Conservation (phyloP, 2,888 invertebrate species). For the Chymomyza fuscimana region DNA sequence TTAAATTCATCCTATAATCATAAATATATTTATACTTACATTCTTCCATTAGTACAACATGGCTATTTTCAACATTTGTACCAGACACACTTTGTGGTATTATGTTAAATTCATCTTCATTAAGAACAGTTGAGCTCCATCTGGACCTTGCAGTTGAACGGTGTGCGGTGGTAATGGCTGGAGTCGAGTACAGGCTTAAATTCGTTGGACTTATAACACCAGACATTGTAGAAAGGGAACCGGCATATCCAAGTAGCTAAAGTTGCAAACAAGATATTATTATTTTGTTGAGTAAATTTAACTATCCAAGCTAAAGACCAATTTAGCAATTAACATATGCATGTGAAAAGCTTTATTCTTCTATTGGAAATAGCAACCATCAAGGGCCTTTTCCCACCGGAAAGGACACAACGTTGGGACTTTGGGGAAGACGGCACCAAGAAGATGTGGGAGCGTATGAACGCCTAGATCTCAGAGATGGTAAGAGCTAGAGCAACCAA, state of each 20-base stretch:
- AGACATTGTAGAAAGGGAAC: constrained; percentile 89
- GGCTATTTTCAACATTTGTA: constrained; percentile 83
- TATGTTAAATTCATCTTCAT: constrained; percentile 97
- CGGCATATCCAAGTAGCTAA: constrained; percentile 95
- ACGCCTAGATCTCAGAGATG: no score
- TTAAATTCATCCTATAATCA: not conserved
- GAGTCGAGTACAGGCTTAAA: constrained; percentile 90
- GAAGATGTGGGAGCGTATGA: no score
- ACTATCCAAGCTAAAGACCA: not conserved
- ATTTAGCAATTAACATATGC: no score
- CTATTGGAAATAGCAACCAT: not conserved
- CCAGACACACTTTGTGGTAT: constrained; percentile 87
- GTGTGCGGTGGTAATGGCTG: constrained; percentile 82
- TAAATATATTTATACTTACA: constrained; percentile 80
- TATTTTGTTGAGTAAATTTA: not conserved
- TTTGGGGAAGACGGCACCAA: no score
- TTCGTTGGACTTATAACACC: constrained; percentile 94
- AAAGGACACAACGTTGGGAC: no score
- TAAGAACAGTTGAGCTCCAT: constrained; percentile 94
- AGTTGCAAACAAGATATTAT: constrained; percentile 10
- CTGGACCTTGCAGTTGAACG: constrained; percentile 86
- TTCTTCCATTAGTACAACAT: constrained; percentile 90
- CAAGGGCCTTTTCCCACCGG: no score
- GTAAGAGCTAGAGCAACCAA: no score
- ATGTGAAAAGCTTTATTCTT: no score